Conservation (phyloP, 2,797 vertebrate genomes). For the Acanthis flammea region DNA sequence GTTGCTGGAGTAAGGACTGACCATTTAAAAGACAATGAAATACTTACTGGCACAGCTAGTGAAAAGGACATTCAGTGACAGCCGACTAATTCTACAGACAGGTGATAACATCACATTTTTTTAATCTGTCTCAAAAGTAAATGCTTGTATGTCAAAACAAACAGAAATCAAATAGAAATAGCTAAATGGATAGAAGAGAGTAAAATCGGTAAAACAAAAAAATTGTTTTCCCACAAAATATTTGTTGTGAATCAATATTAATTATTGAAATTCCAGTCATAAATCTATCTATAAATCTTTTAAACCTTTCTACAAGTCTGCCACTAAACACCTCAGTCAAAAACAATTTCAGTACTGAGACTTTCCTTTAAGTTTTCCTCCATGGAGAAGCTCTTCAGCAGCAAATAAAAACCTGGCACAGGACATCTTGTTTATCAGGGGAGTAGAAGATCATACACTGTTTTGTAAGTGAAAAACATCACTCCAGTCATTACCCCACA, state of each 20-base stretch:
- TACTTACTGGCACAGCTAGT: background rate
- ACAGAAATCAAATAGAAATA: background rate
- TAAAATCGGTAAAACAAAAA: background rate
- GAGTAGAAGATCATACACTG: background rate
- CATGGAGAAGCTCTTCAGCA: background rate
- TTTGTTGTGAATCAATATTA: background rate
- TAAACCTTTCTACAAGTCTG: background rate
- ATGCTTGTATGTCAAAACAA: background rate
- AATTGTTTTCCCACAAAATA: background rate
- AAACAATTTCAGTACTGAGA: background rate
- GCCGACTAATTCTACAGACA: background rate
- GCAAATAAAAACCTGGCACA: background rate
- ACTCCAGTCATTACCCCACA: background rate
- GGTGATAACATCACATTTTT: background rate
- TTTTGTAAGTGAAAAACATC: background rate
- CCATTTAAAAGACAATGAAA: background rate
- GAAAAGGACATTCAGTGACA: background rate
- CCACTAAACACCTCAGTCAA: background rate
- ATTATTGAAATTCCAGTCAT: background rate
- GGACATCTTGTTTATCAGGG: background rate
- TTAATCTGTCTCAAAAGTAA: background rate
- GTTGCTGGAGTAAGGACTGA: background rate
- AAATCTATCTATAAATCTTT: background rate
- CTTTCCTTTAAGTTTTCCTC: background rate
- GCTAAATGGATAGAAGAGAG: background rate